These are phyloP conservation scores for Anolis apletophallus DNA, from an alignment of 2,797 vertebrate species.

Conservation along the genomic window DNA sequence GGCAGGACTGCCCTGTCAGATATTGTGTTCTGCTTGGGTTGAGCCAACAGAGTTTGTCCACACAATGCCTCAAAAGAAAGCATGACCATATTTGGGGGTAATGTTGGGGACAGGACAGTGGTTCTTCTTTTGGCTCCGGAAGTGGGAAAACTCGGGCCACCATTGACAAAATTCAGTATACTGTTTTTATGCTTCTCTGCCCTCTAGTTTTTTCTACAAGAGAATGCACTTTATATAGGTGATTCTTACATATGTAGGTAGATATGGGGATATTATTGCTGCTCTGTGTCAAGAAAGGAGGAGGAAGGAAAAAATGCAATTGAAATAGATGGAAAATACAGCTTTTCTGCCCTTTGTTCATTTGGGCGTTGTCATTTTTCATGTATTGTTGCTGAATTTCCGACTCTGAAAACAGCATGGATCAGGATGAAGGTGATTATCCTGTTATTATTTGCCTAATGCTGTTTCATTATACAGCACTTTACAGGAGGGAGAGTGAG, in stretches of 20 bases:
- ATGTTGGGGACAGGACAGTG: not conserved
- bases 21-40: too few species aligned
- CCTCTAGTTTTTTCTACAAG: too few species aligned
- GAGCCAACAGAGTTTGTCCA: too few species aligned
- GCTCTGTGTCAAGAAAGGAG: not conserved
- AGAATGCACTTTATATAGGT: not conserved
- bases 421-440: constrained; percentile 15
- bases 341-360: not conserved
- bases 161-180: not conserved
- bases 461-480: constrained; percentile 4
- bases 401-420: not conserved
- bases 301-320: not conserved
- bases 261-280: not conserved
- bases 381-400: not conserved
- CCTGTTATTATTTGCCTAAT: constrained; percentile 10
- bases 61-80: not conserved
- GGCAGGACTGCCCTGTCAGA: too few species aligned
- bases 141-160: not conserved
- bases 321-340: not conserved
- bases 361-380: not conserved
- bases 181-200: not conserved
- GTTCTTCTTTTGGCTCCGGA: not conserved
- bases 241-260: not conserved
- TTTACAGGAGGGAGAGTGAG: not conserved
- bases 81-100: too few species aligned